Evolutionary conservation across 2,888 invertebrate genomes (phyloP).

Genomic region (Apamea monoglypha): DNA sequence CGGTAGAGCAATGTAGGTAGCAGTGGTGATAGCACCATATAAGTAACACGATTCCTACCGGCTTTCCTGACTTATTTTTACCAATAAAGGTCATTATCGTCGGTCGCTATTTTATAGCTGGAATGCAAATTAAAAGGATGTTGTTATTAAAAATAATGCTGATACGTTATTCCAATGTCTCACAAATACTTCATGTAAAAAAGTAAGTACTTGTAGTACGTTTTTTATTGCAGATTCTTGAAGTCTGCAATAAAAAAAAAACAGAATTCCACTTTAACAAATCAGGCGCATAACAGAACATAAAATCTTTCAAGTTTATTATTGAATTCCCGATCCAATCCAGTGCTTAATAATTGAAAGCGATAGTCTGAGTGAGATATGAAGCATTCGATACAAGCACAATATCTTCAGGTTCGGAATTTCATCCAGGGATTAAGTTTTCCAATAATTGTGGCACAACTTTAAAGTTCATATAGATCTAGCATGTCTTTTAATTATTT

Average conservation of each 20-base stretch:
- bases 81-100: too few relatives aligned
- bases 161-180: not conserved
- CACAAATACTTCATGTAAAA: not conserved
- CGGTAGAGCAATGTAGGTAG: too few relatives aligned
- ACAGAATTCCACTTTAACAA: not conserved
- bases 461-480: not conserved
- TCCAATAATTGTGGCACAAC: constrained; percentile 20
- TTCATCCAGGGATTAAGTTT: constrained; percentile 25
- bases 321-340: constrained; percentile 21
- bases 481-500: too few relatives aligned
- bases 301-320: constrained; percentile 10
- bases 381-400: not conserved
- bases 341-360: constrained; percentile 23
- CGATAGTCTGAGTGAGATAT: constrained; percentile 12
- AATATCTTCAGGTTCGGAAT: constrained; percentile 11
- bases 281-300: not conserved
- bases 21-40: too few relatives aligned
- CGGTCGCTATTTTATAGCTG: not conserved
- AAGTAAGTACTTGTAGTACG: too few relatives aligned
- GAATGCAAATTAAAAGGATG: not conserved
- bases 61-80: too few relatives aligned
- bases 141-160: not conserved
- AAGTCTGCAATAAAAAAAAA: not conserved
- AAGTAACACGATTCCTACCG: too few relatives aligned
- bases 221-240: too few relatives aligned